phyloP scores from a whole-genome alignment of 1,140 invertebrate species.

The Brachionus plicatilis region DNA sequence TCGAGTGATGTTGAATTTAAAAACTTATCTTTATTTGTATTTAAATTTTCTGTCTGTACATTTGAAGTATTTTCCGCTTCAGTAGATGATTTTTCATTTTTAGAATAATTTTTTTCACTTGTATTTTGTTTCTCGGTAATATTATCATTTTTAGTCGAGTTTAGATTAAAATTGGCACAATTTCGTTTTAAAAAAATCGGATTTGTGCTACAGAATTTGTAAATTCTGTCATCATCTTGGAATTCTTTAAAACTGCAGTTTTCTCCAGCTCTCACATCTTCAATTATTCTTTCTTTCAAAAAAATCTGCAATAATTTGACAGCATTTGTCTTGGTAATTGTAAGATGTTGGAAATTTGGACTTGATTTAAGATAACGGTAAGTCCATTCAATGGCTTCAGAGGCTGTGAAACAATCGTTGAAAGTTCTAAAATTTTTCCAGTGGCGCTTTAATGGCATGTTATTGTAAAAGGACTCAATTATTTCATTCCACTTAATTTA shows the following conservation, averaged over 20 bases:
- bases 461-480: background rate
- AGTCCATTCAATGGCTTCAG: constrained; percentile 32
- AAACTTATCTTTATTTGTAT: background rate
- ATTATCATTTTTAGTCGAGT: background rate
- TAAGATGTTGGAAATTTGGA: constrained; percentile 6
- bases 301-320: constrained; percentile 23
- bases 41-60: background rate
- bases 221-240: constrained; percentile 34
- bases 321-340: constrained; percentile 1
- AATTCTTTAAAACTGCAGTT: constrained; percentile 13
- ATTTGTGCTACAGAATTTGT: background rate
- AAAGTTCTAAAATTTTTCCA: constrained; percentile 36
- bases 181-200: background rate
- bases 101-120: background rate
- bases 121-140: background rate
- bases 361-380: constrained; percentile 18
- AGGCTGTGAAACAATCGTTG: constrained; percentile 25
- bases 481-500: constrained; percentile 34
- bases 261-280: constrained; percentile 13
- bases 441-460: constrained; percentile 34
- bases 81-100: background rate
- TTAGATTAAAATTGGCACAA: background rate
- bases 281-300: constrained; percentile 38
- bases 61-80: background rate
- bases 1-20: background rate